Evolutionary conservation across 2,113 vertebrate species (phyloP).

Genomic region (Jaculus jaculus): DNA sequence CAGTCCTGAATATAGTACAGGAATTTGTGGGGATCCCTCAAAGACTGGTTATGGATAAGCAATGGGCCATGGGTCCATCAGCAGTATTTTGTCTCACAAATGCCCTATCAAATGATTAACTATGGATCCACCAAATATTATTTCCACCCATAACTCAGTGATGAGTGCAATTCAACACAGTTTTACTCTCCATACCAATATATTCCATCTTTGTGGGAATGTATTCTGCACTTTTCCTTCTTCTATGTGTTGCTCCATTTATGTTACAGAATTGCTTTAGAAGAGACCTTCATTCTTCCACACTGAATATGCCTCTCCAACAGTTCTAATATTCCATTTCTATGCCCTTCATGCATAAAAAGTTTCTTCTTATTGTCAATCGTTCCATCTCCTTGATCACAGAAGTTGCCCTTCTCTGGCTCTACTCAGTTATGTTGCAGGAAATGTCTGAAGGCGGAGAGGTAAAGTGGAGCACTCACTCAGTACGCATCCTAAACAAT

Average conservation of each 20-base stretch:
- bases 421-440: background rate
- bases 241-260: background rate
- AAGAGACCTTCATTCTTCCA: background rate
- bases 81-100: background rate
- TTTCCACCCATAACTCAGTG: background rate
- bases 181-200: background rate
- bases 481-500: background rate
- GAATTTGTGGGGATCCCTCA: background rate
- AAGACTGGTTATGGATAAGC: background rate
- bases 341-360: background rate
- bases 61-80: background rate
- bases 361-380: background rate
- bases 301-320: background rate
- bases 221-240: background rate
- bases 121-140: background rate
- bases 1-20: background rate
- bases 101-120: background rate
- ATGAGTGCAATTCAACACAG: background rate
- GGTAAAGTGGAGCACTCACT: background rate
- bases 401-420: constrained; percentile 60
- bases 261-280: background rate
- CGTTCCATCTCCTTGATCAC: constrained; percentile 55
- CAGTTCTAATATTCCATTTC: constrained; percentile 31
- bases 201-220: background rate
- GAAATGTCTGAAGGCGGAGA: constrained; percentile 45